Percentiles rank a stretch among this genome's conserved stretches.
Evolutionary conservation across 1,140 invertebrate species (phyloP).

Genomic region (Chymomyza costata): DNA sequence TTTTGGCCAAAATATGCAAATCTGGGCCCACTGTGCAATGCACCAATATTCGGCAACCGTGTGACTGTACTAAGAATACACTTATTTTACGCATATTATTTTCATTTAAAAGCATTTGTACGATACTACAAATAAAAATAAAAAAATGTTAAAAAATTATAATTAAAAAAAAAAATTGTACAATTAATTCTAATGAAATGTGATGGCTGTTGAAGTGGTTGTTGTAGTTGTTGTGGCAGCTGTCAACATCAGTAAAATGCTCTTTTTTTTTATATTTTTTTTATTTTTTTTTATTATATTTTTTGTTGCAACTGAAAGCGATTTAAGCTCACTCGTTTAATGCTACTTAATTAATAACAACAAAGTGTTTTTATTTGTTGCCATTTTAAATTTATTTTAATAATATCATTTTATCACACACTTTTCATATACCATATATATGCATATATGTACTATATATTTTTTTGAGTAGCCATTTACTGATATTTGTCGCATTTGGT

Average conservation of each 20-base stretch:
- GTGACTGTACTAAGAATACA: too few relatives aligned
- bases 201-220: slow-evolving; percentile 33
- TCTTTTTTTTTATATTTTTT: slow-evolving; percentile 1
- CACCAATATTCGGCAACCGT: too few relatives aligned
- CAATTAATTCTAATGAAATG: slow-evolving; percentile 59
- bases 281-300: not conserved
- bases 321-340: slow-evolving; percentile 30
- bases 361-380: slow-evolving; percentile 25
- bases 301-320: slow-evolving; percentile 2
- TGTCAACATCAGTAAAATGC: slow-evolving; percentile 19
- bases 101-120: too few relatives aligned
- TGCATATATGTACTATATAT: not conserved
- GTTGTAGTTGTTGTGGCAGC: slow-evolving; percentile 6
- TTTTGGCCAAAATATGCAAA: too few relatives aligned
- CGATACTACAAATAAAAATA: slow-evolving; percentile 5
- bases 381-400: slow-evolving; percentile 33
- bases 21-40: too few relatives aligned
- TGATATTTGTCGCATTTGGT: slow-evolving; percentile 29
- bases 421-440: slow-evolving; percentile 9
- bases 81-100: too few relatives aligned
- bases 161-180: slow-evolving; percentile 12
- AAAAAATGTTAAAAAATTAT: not conserved
- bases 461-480: slow-evolving; percentile 38
- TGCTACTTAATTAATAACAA: slow-evolving; percentile 64
- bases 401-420: slow-evolving; percentile 35